Evolutionary conservation across 2,888 invertebrate species (phyloP), one percentile per base, ranked within the genome.

Genomic region (Polyommatus icarus): DNA sequence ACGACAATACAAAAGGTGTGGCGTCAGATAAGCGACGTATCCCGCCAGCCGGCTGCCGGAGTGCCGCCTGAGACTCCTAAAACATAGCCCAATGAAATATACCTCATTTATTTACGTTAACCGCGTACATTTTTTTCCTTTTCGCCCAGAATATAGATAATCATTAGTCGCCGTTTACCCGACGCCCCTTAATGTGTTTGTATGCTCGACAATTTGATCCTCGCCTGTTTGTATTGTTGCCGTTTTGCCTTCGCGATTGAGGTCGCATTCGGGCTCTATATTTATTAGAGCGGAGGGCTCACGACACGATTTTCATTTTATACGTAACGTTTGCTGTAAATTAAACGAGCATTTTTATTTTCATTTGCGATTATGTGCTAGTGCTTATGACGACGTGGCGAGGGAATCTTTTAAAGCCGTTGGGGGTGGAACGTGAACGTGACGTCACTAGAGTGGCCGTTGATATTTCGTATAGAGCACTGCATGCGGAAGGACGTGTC

Each of bases 161-260:
- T 92, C 89, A 91, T 91, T 91, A 90, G 87, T 87, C 89, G 85
- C 86, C 89, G 89, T 90, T 91, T 91, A 87, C 89, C 86, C 88
- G 87, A 84, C 86, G 86, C 90, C 89, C 89, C 90, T 89, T 91
- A 92, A 93, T 92, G 90, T 93, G 91, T 93, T 92, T 92, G 92
- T 90, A 88, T 90, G 88, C 90, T 89, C 90, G 87, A 91, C 90
- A 90, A 91, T 90, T 92, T 92, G 89, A 90, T 91, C 91, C 90
- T 86, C 89, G 90, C 89, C 90, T 91, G 92, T 92, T 91, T 92
- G 90, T 89, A 89, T 91, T 91, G 91, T 92, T 91, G 90, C 90
- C 91, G 88, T 91, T 92, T 90, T 92, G 90, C 91, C 91, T 91
- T 91, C 89, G 86, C 90, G 93, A 91, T 92, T 92, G 92, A 91